A percentile compares a stretch with the other conserved stretches of the same genome.
These are phyloP conservation scores for Pogonocichla stellata DNA, from an alignment of 2,113 vertebrate species.

Conservation along the genomic window DNA sequence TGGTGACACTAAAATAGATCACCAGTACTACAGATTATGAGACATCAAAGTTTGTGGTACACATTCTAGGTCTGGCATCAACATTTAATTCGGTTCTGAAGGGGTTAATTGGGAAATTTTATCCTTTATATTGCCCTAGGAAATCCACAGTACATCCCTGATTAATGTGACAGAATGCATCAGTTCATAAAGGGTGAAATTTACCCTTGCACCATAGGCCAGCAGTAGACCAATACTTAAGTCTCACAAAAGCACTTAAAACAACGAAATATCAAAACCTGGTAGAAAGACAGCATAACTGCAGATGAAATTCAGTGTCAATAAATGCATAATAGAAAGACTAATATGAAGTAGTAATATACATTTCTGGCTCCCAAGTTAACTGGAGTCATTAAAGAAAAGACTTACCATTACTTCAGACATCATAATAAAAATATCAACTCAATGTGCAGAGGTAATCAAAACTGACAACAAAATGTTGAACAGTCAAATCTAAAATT, in stretches of 20 bases:
- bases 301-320: background rate
- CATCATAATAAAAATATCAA: background rate
- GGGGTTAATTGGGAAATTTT: constrained; percentile 47
- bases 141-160: constrained; percentile 19
- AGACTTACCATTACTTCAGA: background rate
- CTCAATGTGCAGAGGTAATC: background rate
- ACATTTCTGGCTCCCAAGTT: background rate
- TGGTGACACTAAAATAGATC: background rate
- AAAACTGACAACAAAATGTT: background rate
- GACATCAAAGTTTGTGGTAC: background rate
- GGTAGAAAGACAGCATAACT: background rate
- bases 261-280: background rate
- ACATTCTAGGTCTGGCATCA: background rate
- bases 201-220: constrained; percentile 9
- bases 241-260: constrained; percentile 22
- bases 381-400: background rate
- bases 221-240: constrained; percentile 26
- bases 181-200: constrained; percentile 61
- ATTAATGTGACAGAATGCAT: constrained; percentile 65
- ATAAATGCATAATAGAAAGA: background rate
- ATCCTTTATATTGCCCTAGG: constrained; percentile 46
- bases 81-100: background rate
- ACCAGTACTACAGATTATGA: background rate
- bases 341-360: background rate
- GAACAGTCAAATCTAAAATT: background rate